A percentile compares a stretch with the other conserved stretches of the same genome.
Evolutionary conservation across 2,113 vertebrate genomes (phyloP).

Genomic region (Caloenas nicobarica): DNA sequence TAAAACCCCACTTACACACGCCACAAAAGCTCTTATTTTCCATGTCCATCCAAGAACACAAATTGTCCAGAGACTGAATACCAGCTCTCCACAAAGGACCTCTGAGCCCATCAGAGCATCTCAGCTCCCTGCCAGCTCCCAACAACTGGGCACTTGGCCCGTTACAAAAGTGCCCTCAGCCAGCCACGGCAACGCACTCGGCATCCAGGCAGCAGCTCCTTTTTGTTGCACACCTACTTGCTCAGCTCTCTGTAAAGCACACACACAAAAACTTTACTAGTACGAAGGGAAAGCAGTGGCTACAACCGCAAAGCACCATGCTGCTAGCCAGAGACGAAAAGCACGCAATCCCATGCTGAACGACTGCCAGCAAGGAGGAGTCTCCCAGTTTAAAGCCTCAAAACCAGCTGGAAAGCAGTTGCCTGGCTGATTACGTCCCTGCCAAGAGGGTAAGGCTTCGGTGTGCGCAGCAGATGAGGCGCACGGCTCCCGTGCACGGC

Average conservation of each 20-base stretch:
- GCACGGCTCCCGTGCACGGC: neutral
- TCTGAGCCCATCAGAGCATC: neutral
- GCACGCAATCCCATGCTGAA: neutral
- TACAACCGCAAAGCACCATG: neutral
- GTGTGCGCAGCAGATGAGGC: neutral
- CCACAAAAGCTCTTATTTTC: slow-evolving; percentile 13
- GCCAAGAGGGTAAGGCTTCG: neutral
- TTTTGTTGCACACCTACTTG: neutral
- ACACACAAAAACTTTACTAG: neutral
- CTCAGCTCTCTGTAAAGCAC: neutral
- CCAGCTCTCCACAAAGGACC: neutral
- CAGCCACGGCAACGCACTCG: neutral
- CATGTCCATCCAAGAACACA: neutral
- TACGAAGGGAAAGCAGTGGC: neutral
- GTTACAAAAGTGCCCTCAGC: neutral
- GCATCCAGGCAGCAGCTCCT: neutral
- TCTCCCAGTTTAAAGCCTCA: neutral
- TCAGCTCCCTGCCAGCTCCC: neutral
- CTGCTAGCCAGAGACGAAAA: neutral
- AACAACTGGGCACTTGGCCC: neutral
- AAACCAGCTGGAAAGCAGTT: neutral
- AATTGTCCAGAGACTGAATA: neutral
- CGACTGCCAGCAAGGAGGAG: slow-evolving; percentile 1
- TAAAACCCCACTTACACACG: neutral
- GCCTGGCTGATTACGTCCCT: neutral